These are phyloP conservation scores for Plectrocnemia conspersa DNA, from an alignment of 1,140 invertebrate genomes.

Conservation along the genomic window DNA sequence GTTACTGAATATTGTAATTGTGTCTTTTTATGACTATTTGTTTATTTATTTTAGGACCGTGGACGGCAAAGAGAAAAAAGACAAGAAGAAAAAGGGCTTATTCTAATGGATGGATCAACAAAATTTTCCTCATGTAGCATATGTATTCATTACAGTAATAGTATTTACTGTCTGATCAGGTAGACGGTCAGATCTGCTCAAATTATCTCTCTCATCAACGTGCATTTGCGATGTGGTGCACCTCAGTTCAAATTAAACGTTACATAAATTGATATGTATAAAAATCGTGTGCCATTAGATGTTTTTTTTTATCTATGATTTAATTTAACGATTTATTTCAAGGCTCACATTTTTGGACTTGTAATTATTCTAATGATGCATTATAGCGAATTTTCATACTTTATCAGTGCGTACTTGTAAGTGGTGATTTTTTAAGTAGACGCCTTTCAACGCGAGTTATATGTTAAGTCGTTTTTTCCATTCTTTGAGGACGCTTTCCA, in stretches of 20 bases:
- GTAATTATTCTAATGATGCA: conserved; percentile 1
- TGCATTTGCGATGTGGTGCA: conserved; percentile 20
- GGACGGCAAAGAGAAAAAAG: conserved; percentile 53
- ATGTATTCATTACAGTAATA: conserved; percentile 32
- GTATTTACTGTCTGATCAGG: conserved; percentile 24
- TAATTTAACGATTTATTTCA: no score
- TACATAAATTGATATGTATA: conserved; percentile 27
- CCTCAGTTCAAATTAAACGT: conserved; percentile 17
- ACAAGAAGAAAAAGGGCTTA: conserved; percentile 56
- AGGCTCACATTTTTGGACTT: conserved; percentile 17
- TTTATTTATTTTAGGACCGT: conserved; percentile 45
- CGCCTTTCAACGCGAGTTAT: conserved; percentile 1
- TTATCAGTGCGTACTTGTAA: conserved; percentile 11
- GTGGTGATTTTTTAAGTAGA: conserved; percentile 6
- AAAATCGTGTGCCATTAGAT: conserved; percentile 35
- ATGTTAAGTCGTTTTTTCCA: conserved; percentile 9
- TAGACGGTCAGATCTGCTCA: conserved; percentile 30
- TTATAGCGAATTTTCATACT: neutral
- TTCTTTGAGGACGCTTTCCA: no score
- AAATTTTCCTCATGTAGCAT: conserved; percentile 26
- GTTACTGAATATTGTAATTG: no score
- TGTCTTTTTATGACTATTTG: neutral
- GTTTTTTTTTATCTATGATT: conserved; percentile 22
- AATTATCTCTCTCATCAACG: conserved; percentile 30
- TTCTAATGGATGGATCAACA: conserved; percentile 44